Conservation (phyloP, 1,140 invertebrate genomes). For the Drosophila guanche region DNA sequence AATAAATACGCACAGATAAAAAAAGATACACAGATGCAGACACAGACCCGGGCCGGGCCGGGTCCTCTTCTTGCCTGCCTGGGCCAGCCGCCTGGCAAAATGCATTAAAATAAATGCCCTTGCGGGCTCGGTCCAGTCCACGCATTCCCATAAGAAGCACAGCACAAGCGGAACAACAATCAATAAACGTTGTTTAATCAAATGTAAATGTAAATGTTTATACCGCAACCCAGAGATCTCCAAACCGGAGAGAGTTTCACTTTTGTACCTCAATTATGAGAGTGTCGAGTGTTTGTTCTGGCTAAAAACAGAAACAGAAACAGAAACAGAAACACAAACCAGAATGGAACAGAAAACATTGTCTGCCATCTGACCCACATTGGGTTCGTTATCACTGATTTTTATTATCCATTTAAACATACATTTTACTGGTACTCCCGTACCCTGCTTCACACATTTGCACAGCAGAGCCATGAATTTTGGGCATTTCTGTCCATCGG, state of each 20-base stretch:
- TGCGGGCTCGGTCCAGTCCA: too few species aligned
- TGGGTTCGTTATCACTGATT: slow-evolving; percentile 57
- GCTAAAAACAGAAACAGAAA: slow-evolving; percentile 15
- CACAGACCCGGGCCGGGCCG: slow-evolving; percentile 18
- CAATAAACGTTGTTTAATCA: slow-evolving; percentile 75
- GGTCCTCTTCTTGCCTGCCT: slow-evolving; percentile 10
- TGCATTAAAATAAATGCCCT: slow-evolving; percentile 59
- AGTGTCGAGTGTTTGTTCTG: slow-evolving; percentile 52
- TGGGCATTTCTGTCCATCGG: background rate
- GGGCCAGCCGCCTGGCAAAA: slow-evolving; percentile 15
- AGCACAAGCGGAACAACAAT: slow-evolving; percentile 41
- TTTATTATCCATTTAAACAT: slow-evolving; percentile 42
- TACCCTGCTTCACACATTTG: slow-evolving; percentile 10
- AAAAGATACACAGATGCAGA: slow-evolving; percentile 38
- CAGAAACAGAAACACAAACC: slow-evolving; percentile 19
- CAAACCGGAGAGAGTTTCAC: slow-evolving; percentile 55
- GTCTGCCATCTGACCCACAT: slow-evolving; percentile 63
- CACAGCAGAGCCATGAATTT: slow-evolving; percentile 13
- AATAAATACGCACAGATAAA: slow-evolving; percentile 79
- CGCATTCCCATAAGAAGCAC: slow-evolving; percentile 19
- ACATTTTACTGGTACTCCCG: slow-evolving; percentile 16
- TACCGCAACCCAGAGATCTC: slow-evolving; percentile 16
- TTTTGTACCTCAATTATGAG: slow-evolving; percentile 54
- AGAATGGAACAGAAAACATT: slow-evolving; percentile 11
- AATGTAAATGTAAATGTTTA: slow-evolving; percentile 77